phyloP scores from a whole-genome alignment of 2,888 invertebrate genomes.

The Papilio elwesi region DNA sequence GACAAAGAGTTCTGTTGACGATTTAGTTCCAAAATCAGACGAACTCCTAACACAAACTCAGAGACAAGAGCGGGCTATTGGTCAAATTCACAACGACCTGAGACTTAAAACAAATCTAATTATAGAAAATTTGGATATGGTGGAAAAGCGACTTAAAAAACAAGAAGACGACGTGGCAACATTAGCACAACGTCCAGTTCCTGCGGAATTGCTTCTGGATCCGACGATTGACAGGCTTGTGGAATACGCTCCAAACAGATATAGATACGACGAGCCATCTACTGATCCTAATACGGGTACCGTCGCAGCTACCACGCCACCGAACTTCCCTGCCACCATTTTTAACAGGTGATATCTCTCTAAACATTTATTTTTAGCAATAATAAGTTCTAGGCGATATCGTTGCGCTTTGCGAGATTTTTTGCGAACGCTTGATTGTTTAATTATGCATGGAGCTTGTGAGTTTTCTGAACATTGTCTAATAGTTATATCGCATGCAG shows the following conservation, averaged over 20 bases:
- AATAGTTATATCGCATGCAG: constrained; percentile 76
- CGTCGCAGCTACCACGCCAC: constrained; percentile 62
- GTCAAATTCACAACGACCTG: constrained; percentile 92
- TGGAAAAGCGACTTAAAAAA: constrained; percentile 92
- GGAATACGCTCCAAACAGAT: constrained; percentile 90
- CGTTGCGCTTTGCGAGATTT: constrained; percentile 54
- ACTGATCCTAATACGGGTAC: constrained; percentile 73
- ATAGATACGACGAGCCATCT: constrained; percentile 73
- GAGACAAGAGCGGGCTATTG: constrained; percentile 93
- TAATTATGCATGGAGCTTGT: constrained; percentile 22
- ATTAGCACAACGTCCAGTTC: constrained; percentile 89
- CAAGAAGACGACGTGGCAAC: constrained; percentile 93
- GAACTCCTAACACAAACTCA: constrained; percentile 93
- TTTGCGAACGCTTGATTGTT: constrained; percentile 40
- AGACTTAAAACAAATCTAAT: constrained; percentile 93
- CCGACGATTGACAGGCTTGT: constrained; percentile 91
- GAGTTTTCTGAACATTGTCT: constrained; percentile 48
- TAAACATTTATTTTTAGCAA: constrained; percentile 57
- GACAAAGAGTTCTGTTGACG: constrained; percentile 94
- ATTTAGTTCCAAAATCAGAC: constrained; percentile 93
- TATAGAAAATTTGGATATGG: constrained; percentile 93
- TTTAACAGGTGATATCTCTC: constrained; percentile 77
- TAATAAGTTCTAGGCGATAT: constrained; percentile 49
- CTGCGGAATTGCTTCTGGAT: constrained; percentile 88
- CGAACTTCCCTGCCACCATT: constrained; percentile 54